These are phyloP conservation scores for Hypocryptadius cinnamomeus DNA, from an alignment of 2,113 vertebrate species.

Conservation along the genomic window DNA sequence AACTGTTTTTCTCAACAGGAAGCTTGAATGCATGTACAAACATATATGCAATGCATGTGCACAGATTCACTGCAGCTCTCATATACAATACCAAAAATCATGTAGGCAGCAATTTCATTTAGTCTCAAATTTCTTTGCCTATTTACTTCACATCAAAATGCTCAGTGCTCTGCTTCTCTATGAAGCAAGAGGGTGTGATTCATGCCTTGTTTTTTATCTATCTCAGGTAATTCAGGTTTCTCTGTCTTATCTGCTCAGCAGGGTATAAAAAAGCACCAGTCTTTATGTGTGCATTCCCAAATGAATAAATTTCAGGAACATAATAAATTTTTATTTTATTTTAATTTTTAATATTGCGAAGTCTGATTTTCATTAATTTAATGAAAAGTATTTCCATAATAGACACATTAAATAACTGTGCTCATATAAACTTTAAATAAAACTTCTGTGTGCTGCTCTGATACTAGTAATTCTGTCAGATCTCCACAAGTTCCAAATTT, in stretches of 20 bases:
- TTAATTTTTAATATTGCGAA: neutral
- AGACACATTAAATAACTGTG: neutral
- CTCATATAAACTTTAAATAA: neutral
- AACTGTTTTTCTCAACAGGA: neutral
- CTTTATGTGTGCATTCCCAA: neutral
- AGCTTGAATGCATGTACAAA: neutral
- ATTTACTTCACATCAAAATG: neutral
- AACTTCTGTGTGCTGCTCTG: neutral
- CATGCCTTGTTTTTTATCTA: neutral
- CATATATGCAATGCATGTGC: accelerated
- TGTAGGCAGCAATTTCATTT: neutral
- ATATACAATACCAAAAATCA: neutral
- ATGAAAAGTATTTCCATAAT: neutral
- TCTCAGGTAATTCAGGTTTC: neutral
- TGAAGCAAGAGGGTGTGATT: neutral
- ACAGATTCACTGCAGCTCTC: neutral
- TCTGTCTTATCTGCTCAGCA: neutral
- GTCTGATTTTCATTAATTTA: neutral
- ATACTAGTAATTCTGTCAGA: neutral
- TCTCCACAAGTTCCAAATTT: neutral
- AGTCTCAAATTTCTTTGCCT: neutral
- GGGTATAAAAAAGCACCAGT: neutral
- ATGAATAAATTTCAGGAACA: neutral
- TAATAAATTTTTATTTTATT: neutral
- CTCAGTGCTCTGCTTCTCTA: neutral